Conservation (phyloP, 2,888 invertebrate species). For the Leptinotarsa tumamoca region DNA sequence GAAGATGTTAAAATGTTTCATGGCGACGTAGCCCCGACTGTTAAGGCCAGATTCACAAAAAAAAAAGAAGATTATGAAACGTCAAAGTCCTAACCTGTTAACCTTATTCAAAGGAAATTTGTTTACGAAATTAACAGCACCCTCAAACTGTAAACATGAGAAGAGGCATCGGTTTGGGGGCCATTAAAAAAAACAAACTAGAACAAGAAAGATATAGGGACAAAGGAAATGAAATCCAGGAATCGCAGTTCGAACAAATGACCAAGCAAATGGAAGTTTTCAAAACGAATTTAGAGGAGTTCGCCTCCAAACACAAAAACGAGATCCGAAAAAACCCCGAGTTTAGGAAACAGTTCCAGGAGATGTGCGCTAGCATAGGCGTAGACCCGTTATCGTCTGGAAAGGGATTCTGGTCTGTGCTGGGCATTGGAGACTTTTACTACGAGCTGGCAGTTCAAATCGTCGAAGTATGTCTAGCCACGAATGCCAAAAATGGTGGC, state of each 20-base stretch:
- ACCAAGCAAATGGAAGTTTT: slow-evolving; percentile 94
- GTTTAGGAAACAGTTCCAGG: slow-evolving; percentile 94
- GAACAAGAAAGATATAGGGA: slow-evolving; percentile 92
- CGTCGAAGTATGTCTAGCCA: slow-evolving; percentile 94
- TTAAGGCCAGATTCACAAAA: no score
- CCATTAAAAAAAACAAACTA: slow-evolving; percentile 88
- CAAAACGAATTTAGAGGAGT: slow-evolving; percentile 91
- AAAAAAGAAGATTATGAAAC: neutral
- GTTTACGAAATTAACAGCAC: neutral
- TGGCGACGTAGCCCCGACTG: no score
- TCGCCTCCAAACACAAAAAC: slow-evolving; percentile 93
- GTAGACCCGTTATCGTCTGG: slow-evolving; percentile 97
- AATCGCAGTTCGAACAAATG: slow-evolving; percentile 93
- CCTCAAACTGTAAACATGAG: slow-evolving; percentile 73
- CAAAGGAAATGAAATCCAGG: slow-evolving; percentile 92
- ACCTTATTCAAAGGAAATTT: no score
- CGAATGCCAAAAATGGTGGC: slow-evolving; percentile 93
- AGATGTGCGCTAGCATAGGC: slow-evolving; percentile 98
- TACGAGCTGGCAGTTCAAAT: slow-evolving; percentile 98
- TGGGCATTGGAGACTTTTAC: slow-evolving; percentile 99
- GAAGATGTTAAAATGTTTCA: no score
- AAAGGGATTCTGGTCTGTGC: slow-evolving; percentile 97
- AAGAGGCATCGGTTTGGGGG: slow-evolving; percentile 85
- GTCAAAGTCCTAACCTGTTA: slow-evolving; percentile 1
- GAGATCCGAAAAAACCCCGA: slow-evolving; percentile 95